These are phyloP conservation scores for Polypedilum vanderplanki DNA, from an alignment of 1,140 invertebrate genomes.

Conservation along the genomic window DNA sequence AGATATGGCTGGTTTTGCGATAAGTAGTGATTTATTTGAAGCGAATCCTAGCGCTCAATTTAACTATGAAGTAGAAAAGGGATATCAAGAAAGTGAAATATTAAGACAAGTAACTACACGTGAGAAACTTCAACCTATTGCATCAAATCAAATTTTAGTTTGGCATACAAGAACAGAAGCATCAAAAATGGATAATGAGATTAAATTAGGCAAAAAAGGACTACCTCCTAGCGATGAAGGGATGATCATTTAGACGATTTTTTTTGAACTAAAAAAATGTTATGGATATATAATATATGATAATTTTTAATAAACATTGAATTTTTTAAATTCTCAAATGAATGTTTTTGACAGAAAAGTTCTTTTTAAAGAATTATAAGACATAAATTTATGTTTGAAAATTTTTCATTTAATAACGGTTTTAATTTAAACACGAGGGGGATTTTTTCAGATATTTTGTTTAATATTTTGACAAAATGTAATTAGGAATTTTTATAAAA, in stretches of 20 bases:
- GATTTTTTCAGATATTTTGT: no score
- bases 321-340: no score
- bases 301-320: no score
- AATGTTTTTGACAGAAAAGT: no score
- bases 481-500: no score
- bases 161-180: slow-evolving; percentile 95
- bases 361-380: no score
- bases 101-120: slow-evolving; percentile 69
- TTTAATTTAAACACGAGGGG: no score
- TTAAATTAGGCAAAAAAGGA: slow-evolving; percentile 46
- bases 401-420: no score
- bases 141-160: slow-evolving; percentile 86
- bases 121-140: slow-evolving; percentile 79
- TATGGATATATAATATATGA: no score
- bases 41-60: slow-evolving; percentile 72
- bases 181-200: slow-evolving; percentile 63
- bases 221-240: slow-evolving; percentile 51
- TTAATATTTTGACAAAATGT: no score
- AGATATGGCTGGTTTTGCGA: slow-evolving; percentile 98
- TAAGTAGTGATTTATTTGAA: slow-evolving; percentile 76
- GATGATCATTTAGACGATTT: slow-evolving; percentile 61
- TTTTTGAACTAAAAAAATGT: no score
- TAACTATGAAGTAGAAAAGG: slow-evolving; percentile 69
- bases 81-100: slow-evolving; percentile 89
- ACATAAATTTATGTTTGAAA: no score